These are phyloP conservation scores for Gasterosteus nipponicus DNA, from an alignment of 2,113 vertebrate genomes.

Conservation along the genomic window DNA sequence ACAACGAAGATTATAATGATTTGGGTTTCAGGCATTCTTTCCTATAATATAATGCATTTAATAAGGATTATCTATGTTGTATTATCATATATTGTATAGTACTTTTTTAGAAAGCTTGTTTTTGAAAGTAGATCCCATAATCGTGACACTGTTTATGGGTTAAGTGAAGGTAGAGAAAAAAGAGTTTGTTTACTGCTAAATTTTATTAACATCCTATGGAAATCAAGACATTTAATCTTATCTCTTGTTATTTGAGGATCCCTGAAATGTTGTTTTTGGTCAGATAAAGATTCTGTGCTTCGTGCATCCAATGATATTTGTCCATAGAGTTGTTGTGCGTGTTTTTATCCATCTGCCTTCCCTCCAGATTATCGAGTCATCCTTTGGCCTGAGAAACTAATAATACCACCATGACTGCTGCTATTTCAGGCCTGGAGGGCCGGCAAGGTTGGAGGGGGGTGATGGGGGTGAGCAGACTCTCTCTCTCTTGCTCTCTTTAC, in stretches of 20 bases:
- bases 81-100: neutral
- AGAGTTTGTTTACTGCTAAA: no score
- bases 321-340: neutral
- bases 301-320: conserved; percentile 8
- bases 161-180: neutral
- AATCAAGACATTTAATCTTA: neutral
- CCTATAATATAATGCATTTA: neutral
- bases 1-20: neutral
- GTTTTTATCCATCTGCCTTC: conserved; percentile 35
- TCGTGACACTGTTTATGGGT: neutral
- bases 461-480: conserved; percentile 3
- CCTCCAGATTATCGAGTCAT: conserved; percentile 64
- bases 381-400: conserved; percentile 60
- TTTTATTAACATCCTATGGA: no score
- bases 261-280: neutral
- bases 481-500: conserved; percentile 17
- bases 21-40: neutral
- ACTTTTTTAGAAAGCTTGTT: neutral
- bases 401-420: conserved; percentile 59
- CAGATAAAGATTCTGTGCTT: neutral
- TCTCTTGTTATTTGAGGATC: neutral
- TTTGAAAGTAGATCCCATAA: neutral
- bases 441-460: conserved; percentile 31
- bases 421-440: conserved; percentile 68
- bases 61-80: neutral